Base-by-base conservation (phyloP, 2,113 vertebrate species). In the Gasterosteus aculeatus region DNA sequence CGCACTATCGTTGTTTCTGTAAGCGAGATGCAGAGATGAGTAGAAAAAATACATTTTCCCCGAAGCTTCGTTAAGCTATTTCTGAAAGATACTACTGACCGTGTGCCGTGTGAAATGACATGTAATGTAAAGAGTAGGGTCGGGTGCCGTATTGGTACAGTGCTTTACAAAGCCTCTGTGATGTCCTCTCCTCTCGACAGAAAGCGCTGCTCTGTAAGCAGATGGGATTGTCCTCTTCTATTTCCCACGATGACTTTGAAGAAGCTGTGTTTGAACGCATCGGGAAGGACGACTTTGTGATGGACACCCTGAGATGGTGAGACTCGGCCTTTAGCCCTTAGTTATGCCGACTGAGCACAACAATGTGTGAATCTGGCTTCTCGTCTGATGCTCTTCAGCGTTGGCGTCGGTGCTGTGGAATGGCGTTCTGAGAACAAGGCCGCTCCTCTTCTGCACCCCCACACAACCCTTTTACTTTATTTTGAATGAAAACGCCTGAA, bases 281-380 rank as follows among this genome's bases (percentile, higher is more conserved):
- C 4, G 95, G 81, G 53, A 90, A 86, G 62, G 95, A 98, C 56
- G 84, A 91, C n/a, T 92, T 78, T 54, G 94, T 94, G 53, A 90
- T 99, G 94, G 95, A 97, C 41, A 91, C 93, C 1, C 92, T 96
- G 26, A 93, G 95, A 91, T 94, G 96, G 98, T 98, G 90, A 91
- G 91, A 64, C 14, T 16, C 22, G 22, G 22, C 22, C 22, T 26
- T 26, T 26, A 26, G 22, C 22, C 22, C 22, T 26, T 26, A 26
- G 22, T 26, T 26, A 26, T 26, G 22, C 22, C 22, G 22, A 26
- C 22, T n/a, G n/a, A n/a, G n/a, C n/a, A n/a, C n/a, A n/a, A n/a
- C n/a, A n/a, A n/a, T n/a, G n/a, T n/a, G n/a, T n/a, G n/a, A n/a
- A n/a, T n/a, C n/a, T n/a, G n/a, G n/a, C n/a, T n/a, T n/a, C n/a